Evolutionary conservation across 2,797 vertebrate genomes (phyloP).

Genomic region (Brotula barbata): DNA sequence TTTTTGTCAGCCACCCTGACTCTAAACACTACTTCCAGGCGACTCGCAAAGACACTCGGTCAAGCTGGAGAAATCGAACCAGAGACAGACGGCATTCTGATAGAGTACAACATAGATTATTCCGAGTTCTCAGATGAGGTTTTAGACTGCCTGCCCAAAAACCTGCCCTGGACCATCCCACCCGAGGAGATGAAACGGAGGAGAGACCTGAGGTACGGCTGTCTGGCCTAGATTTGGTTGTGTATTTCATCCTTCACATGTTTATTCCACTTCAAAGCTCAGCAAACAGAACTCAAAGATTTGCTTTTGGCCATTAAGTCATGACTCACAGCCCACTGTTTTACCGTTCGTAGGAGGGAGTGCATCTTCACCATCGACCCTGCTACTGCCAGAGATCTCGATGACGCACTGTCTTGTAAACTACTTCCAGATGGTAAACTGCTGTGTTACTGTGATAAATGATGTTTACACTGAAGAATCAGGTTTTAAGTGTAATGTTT

Average conservation of each 20-base stretch:
- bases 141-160: constrained; percentile 88
- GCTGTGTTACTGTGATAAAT: not conserved
- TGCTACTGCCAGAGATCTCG: constrained; percentile 92
- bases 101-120: constrained; percentile 91
- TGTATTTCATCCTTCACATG: no score
- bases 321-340: constrained; percentile 46
- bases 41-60: constrained; percentile 89
- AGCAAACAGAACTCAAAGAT: no score
- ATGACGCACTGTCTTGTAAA: constrained; percentile 96
- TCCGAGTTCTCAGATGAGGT: constrained; percentile 89
- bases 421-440: constrained; percentile 88
- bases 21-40: constrained; percentile 69
- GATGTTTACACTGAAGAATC: not conserved
- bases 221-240: no score
- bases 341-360: constrained; percentile 80
- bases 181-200: constrained; percentile 82
- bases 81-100: constrained; percentile 94
- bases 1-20: not conserved
- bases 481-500: not conserved
- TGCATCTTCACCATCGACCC: constrained; percentile 98
- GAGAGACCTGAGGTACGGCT: constrained; percentile 88
- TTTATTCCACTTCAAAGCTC: no score
- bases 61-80: constrained; percentile 96
- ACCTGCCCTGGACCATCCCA: constrained; percentile 89
- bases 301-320: no score